Evolutionary conservation across 2,797 vertebrate genomes (phyloP), one percentile per base, ranked within the genome.

Genomic region (Pangasius djambal): DNA sequence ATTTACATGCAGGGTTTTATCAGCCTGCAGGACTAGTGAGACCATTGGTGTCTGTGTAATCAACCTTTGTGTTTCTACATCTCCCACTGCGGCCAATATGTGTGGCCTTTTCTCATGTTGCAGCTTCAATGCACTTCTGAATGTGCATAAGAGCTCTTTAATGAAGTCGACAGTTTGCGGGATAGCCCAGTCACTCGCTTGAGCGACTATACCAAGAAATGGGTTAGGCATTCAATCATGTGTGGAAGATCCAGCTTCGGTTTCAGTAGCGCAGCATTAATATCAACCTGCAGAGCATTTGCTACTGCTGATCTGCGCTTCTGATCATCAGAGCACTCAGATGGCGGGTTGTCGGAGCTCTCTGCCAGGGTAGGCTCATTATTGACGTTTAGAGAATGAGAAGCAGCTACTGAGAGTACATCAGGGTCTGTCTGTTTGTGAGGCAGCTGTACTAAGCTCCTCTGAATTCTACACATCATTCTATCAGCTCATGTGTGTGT

Each of bases 211-310:
- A 50, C 40, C 40, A 69, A 67, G 82, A 84, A 50, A 48, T 65
- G 7, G 16, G 40, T 50, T 84, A 31, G 28, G 61, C 28, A 50
- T 67, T 67, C 2, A 50, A 22, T 84, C 44, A 52, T 69, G 63
- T 34, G 28, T 84, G 44, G 18, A 52, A 84, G 83, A 69, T 84
- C 25, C 59, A 83, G 78, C 20, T 82, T 82, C 18, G 28, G 40
- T 48, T 67, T 20, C 82, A 48, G 40, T 67, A 50, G n/a, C 4
- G 25, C 7, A n/a, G 59, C 28, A 31, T 85, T 69, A 69, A 50
- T 69, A 69, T 69, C 18, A 34, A 63, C 44, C 28, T 83, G 37
- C 59, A 83, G 59, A 83, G 15, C 59, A 65, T 44, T 83, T 65
- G 40, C 40, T 84, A 18, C 16, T 20, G 15, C 61, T 31, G 61